Evolutionary conservation across 2,888 invertebrate genomes (phyloP).

Genomic region (Eueremaeus valkanovi): DNA sequence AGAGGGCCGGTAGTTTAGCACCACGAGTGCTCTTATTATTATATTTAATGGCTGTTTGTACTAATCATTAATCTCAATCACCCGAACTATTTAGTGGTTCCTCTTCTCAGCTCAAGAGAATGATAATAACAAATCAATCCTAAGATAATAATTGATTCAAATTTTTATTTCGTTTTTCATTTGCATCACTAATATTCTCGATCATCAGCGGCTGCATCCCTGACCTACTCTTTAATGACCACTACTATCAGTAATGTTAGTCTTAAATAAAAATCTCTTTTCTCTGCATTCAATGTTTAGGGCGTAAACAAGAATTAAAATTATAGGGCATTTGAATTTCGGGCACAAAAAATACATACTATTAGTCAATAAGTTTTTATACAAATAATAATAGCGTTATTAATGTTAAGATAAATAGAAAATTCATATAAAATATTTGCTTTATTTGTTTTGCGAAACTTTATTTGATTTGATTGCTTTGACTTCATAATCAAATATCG

Average conservation of each 20-base stretch:
- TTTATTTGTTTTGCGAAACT: background rate
- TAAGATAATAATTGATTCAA: background rate
- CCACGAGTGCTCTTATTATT: background rate
- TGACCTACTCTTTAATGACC: slow-evolving; percentile 27
- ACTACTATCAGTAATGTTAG: background rate
- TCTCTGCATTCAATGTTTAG: background rate
- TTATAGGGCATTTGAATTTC: slow-evolving; percentile 4
- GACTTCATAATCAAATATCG: too few relatives aligned
- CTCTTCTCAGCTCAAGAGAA: background rate
- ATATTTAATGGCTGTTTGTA: background rate
- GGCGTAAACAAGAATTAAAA: slow-evolving; percentile 3
- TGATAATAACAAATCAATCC: background rate
- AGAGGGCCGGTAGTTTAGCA: too few relatives aligned
- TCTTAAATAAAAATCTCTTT: background rate
- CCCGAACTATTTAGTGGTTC: background rate
- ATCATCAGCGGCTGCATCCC: background rate
- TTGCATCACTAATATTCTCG: background rate
- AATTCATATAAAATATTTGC: background rate
- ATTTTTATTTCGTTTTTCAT: background rate
- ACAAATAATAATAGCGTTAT: too few relatives aligned
- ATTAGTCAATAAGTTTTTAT: slow-evolving; percentile 8
- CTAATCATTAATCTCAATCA: slow-evolving; percentile 2
- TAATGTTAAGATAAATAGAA: too few relatives aligned
- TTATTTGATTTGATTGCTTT: background rate
- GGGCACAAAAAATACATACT: background rate